phyloP scores from a whole-genome alignment of 2,888 invertebrate species.

The Epiblema foenella region DNA sequence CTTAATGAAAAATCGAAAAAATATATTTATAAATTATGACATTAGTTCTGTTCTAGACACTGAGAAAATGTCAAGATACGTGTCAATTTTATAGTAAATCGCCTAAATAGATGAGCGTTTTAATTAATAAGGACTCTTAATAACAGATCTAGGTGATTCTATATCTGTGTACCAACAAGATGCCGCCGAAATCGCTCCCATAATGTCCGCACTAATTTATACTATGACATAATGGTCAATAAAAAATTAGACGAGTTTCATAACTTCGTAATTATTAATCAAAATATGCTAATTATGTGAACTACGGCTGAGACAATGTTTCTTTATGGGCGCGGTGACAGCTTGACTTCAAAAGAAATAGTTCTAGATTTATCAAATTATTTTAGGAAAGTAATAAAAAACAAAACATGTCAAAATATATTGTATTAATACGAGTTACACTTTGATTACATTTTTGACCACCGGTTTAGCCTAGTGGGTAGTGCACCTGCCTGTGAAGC shows the following conservation, averaged over 20 bases:
- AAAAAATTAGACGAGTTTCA: constrained; percentile 34
- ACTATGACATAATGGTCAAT: constrained; percentile 28
- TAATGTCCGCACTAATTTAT: constrained; percentile 32
- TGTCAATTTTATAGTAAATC: no score
- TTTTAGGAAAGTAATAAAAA: not conserved
- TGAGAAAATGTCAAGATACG: no score
- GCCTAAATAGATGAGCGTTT: no score
- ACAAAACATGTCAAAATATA: not conserved
- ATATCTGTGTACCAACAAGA: constrained; percentile 30
- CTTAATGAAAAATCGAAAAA: no score
- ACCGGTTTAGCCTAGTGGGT: no score
- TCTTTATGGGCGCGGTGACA: constrained; percentile 6
- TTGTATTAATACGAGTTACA: no score
- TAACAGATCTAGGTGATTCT: not conserved
- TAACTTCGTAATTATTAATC: constrained; percentile 28
- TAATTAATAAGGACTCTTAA: no score
- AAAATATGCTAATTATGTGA: constrained; percentile 40
- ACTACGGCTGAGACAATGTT: constrained; percentile 9
- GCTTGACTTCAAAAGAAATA: constrained; percentile 12
- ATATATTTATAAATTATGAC: no score
- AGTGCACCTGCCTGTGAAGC: no score
- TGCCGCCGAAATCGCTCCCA: constrained; percentile 25
- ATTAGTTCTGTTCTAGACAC: no score
- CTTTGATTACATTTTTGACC: no score
- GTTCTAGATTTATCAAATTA: not conserved